These are phyloP conservation scores for Bujurquina vittata DNA, from an alignment of 2,113 vertebrate species.

Conservation along the genomic window DNA sequence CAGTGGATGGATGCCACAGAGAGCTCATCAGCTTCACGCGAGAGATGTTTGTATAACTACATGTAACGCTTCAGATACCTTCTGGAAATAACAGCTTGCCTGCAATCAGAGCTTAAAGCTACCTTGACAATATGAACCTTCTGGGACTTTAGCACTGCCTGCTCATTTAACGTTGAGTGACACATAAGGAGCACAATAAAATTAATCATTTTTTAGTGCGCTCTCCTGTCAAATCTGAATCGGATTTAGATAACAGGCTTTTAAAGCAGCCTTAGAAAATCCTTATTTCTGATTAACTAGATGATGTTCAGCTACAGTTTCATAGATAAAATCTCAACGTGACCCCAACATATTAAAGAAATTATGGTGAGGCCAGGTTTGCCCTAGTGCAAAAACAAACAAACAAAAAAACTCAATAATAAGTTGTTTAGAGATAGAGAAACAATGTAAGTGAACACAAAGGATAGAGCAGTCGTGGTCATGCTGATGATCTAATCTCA, in stretches of 20 bases:
- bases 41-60: slow-evolving; percentile 38
- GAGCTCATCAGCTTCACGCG: slow-evolving; percentile 44
- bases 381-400: too few relatives aligned
- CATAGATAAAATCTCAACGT: too few relatives aligned
- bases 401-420: too few relatives aligned
- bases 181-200: slow-evolving; percentile 19
- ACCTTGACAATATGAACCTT: slow-evolving; percentile 49
- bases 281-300: not conserved
- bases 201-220: not conserved
- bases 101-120: slow-evolving; percentile 49
- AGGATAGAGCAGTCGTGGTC: too few relatives aligned
- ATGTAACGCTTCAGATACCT: slow-evolving; percentile 33
- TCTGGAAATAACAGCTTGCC: slow-evolving; percentile 49
- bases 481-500: too few relatives aligned
- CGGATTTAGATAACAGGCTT: not conserved
- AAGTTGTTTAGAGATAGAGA: too few relatives aligned
- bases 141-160: slow-evolving; percentile 24
- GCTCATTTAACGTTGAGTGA: slow-evolving; percentile 39
- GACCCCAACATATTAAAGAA: not conserved
- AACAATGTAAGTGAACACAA: too few relatives aligned
- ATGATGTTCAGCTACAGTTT: not conserved
- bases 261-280: not conserved
- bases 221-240: slow-evolving; percentile 7
- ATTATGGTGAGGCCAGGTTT: not conserved
- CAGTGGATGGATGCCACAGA: slow-evolving; percentile 33